Evolutionary conservation across 2,888 invertebrate genomes (phyloP), one percentile per base, ranked within the genome.

Genomic region (Zeuzera pyrina): DNA sequence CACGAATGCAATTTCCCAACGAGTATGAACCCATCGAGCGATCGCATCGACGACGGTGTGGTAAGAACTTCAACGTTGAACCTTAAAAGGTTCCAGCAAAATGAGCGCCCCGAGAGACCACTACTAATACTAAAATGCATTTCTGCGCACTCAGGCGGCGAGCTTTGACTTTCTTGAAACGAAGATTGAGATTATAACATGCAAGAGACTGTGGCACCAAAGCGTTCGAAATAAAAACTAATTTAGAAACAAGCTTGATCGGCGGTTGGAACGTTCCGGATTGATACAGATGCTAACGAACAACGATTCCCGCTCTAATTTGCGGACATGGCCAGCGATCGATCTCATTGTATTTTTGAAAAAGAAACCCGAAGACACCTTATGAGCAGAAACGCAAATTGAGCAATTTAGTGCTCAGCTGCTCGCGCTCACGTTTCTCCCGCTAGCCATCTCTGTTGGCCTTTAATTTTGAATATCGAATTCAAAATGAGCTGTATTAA

Each of bases 311-410:
- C 68, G 71, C 66, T 76, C 78, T 78, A 81, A 81, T 81, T 81
- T 79, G 79, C 81, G 68, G 81, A 76, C 77, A 77, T 72, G 76
- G 73, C 72, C 59, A 69, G 67, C 78, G 77, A 83, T 83, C 78
- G 81, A 83, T 78, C 79, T 79, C 70, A 76, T 79, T 78, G 71
- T 76, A 72, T 73, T 81, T 79, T 79, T 71, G 62, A 70, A 73
- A 81, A 81, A 78, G 63, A 62, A 71, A 70, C 59, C 51, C 61
- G 56, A 67, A 65, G 54, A 62, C 63, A 58, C 59, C 63, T 73
- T 66, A 68, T 69, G 72, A 66, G 65, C 59, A 51, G 52, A 58
- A 52, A 62, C 76, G 74, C 81, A 78, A 81, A 81, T 83, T 81
- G 81, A 81, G 78, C 77, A 78, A 81, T 81, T 79, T 71, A 65